Conservation (phyloP, 1,140 invertebrate species). For the Drosophila sturtevanti region DNA sequence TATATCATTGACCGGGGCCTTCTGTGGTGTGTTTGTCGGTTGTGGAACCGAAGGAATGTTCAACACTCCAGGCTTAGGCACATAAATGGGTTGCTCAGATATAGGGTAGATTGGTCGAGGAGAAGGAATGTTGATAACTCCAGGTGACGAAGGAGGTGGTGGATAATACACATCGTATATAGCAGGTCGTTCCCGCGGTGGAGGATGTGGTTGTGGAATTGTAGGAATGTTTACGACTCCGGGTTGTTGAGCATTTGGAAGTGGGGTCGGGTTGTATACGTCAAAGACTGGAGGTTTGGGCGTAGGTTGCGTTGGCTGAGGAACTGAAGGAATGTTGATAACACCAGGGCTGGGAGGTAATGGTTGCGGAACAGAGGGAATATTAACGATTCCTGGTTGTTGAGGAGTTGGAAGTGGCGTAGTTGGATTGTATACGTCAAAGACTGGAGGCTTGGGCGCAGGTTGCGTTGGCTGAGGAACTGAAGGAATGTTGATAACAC, state of each 20-base stretch:
- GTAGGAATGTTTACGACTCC: constrained; percentile 8
- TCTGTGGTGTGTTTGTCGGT: constrained; percentile 10
- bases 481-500: constrained; percentile 56
- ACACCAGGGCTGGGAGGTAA: constrained; percentile 18
- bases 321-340: constrained; percentile 23
- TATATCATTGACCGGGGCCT: constrained; percentile 9
- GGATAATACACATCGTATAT: constrained; percentile 52
- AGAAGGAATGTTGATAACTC: constrained; percentile 49
- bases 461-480: constrained; percentile 30
- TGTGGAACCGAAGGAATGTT: constrained; percentile 28
- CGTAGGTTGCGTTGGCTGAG: constrained; percentile 22
- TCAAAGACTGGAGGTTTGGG: constrained; percentile 17
- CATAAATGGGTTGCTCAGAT: constrained; percentile 20
- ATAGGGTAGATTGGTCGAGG: constrained; percentile 18
- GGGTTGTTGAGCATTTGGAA: constrained; percentile 26
- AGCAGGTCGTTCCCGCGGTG: constrained; percentile 28
- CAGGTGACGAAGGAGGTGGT: constrained; percentile 42
- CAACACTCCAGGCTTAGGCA: constrained; percentile 4
- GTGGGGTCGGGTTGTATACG: constrained; percentile 15
- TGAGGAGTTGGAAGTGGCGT: constrained; percentile 58
- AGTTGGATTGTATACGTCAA: constrained; percentile 48
- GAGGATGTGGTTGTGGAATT: constrained; percentile 17
- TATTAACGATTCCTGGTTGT: constrained; percentile 86
- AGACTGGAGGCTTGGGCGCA: constrained; percentile 13
- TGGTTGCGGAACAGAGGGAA: constrained; percentile 51